Evolutionary conservation across 2,113 vertebrate genomes (phyloP).

Genomic region (Chunga burmeisteri): DNA sequence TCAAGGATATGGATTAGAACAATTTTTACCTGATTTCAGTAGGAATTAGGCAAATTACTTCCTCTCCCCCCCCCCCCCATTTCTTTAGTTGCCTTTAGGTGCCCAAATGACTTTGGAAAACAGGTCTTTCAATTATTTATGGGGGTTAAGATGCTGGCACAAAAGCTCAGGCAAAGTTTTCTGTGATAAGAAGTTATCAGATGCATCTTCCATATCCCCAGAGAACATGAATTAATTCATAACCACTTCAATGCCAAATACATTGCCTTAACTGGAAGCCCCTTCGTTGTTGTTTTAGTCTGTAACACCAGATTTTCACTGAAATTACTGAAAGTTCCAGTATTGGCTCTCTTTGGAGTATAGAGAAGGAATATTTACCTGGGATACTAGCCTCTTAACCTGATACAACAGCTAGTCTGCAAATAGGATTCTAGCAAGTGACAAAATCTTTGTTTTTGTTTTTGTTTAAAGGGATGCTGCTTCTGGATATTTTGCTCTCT

Average conservation of each 20-base stretch:
- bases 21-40: neutral
- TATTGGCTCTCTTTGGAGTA: neutral
- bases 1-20: neutral
- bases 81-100: neutral
- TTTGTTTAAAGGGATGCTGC: neutral
- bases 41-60: neutral
- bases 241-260: neutral
- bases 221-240: neutral
- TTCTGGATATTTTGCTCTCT: neutral
- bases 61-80: rapidly evolving
- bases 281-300: neutral
- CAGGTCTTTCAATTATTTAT: neutral
- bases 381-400: neutral
- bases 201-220: neutral
- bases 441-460: neutral
- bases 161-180: neutral
- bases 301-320: neutral
- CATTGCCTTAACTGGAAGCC: neutral
- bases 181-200: neutral
- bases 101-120: neutral
- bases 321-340: neutral
- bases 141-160: neutral
- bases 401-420: neutral
- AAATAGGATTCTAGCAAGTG: neutral
- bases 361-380: neutral